Evolutionary conservation across 2,797 vertebrate genomes (phyloP), one percentile per base, ranked within the genome.

Genomic region (Sciurus vulgaris): DNA sequence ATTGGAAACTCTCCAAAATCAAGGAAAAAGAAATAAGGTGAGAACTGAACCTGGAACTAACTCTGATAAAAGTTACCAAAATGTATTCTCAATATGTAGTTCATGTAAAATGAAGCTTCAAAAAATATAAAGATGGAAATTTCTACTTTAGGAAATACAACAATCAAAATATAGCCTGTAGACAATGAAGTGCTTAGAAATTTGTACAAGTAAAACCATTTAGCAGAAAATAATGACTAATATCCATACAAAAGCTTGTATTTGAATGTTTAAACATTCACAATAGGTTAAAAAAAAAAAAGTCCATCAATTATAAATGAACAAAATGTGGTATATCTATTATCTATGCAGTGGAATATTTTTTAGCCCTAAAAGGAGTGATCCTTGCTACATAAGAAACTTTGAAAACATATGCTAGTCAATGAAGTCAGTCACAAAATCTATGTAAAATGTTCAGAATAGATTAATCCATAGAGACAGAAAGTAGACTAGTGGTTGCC

Each of bases 11-110:
- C 97, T 99, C 95, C 97, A 97, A 81, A 98, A 98, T 78, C 98
- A 96, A 97, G 97, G 96, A 97, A 98, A 98, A 89, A 97, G 98
- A 98, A 96, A 89, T 92, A 99, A 99, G 99, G 99, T 99, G 97
- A 98, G 98, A 88, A 89, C 51, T 96, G 24, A 97, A 78, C 78
- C 1, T 87, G 38, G 30, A 56, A 22, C 17, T 59, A 30, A 78
- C 72, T 78, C 72, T 74, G 51, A 24, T 49, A 92, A 28, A 92
- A 79, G 33, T 85, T 94, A 87, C 33, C 70, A 92, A 61, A 89
- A 51, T 41, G 49, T 89, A 38, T 86, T 89, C 28, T 85, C 88
- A 14, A 18, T 91, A 0, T 69, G 69, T 5, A 10, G 93, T 73
- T 33, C 30, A 13, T 47, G 2, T 85, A 74, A 74, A 81, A 26